Evolutionary conservation across 2,888 invertebrate species (phyloP), one percentile per base, ranked within the genome.

Genomic region (Megalurothrips usitatus): DNA sequence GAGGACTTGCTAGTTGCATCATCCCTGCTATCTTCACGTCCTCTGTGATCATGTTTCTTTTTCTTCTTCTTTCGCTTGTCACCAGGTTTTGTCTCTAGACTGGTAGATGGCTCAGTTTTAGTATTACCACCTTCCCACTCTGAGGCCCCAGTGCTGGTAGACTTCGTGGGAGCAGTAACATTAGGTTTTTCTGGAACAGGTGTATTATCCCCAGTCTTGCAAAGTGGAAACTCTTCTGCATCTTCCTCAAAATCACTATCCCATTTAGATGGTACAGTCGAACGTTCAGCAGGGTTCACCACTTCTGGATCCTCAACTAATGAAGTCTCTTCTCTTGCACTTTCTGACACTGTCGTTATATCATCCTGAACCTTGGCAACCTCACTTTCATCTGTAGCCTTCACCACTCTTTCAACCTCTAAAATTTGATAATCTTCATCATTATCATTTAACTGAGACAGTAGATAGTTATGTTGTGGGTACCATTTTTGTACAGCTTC

Each of bases 191-290:
- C 68, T 26, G 26, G 23, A 12, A 23, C 58, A 17, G 19, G 19
- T 58, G 58, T 17, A 14, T 58, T 58, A 19, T 58, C 34, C 34
- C 34, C 68, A 11, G 68, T 23, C 12, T 75, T 75, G 1, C 23
- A 75, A 2, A 75, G 68, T 12, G 68, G 68, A 26, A 75, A 75
- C 12, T 75, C 68, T 75, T 75, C 68, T 26, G n/a, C 26, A 10
- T 12, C 68, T 23, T 75, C 68, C 26, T 75, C 68, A 26, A 75
- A 75, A 26, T 75, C 68, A 75, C 68, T 75, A 26, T 75, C 68
- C 68, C 68, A 75, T 26, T 75, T 75, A 12, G 68, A 75, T 26
- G 23, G 68, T 10, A 75, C 68, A 75, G 68, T 75, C 8, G 68
- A 75, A 8, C 68, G 68, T 0, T 75, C 68, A 26, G 23, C 26